Evolutionary conservation across 1,140 invertebrate species (phyloP).

Genomic region (Telenomus remus): DNA sequence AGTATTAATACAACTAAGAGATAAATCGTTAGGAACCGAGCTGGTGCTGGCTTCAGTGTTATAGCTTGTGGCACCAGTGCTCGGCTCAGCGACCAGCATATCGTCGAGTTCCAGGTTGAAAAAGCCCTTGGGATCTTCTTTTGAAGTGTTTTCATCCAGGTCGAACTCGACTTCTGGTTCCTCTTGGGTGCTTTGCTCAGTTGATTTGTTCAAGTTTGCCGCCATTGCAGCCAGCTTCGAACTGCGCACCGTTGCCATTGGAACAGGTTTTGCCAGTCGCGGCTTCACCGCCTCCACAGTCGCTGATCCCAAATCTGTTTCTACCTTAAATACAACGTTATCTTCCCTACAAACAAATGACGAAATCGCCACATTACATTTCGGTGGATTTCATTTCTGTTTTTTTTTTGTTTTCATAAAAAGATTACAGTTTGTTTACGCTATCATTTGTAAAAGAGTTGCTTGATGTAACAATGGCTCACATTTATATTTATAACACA

Average conservation of each 20-base stretch:
- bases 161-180: conserved; percentile 52
- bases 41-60: conserved; percentile 30
- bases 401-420: background rate
- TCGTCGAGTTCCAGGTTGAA: conserved; percentile 58
- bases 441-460: too few relatives aligned
- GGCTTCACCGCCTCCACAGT: conserved; percentile 8
- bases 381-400: background rate
- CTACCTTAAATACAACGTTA: conserved; percentile 64
- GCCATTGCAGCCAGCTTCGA: conserved; percentile 72
- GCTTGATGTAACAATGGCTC: too few relatives aligned
- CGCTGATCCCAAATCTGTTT: conserved; percentile 10
- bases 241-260: conserved; percentile 65
- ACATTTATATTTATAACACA: too few relatives aligned
- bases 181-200: conserved; percentile 32
- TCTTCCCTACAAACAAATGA: conserved; percentile 66
- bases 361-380: background rate
- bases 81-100: conserved; percentile 59
- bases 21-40: conserved; percentile 61
- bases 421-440: too few relatives aligned
- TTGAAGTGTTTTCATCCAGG: conserved; percentile 22
- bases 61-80: conserved; percentile 4
- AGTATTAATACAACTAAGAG: conserved; percentile 67
- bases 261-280: conserved; percentile 60
- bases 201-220: conserved; percentile 66
- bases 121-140: conserved; percentile 39